Evolutionary conservation across 2,797 vertebrate species (phyloP).

Genomic region (Masticophis lateralis): DNA sequence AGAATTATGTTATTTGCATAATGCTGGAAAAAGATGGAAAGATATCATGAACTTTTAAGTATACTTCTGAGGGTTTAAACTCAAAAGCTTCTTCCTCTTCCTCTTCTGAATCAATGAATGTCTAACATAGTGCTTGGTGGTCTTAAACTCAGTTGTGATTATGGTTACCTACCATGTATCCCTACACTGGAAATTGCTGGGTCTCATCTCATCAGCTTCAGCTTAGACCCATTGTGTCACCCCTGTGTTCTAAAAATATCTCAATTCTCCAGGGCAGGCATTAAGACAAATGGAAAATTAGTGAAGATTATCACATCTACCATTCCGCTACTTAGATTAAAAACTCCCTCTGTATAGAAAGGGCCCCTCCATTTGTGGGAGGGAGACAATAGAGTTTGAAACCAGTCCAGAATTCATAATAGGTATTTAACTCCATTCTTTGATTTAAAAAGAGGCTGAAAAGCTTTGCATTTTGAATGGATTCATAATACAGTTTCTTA

Average conservation of each 20-base stretch:
- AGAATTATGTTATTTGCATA: neutral
- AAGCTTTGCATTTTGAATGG: neutral
- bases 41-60: neutral
- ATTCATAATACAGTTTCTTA: neutral
- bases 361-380: neutral
- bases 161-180: neutral
- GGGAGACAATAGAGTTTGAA: neutral
- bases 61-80: neutral
- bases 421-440: neutral
- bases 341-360: neutral
- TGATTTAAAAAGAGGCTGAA: neutral
- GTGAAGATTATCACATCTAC: neutral
- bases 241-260: neutral
- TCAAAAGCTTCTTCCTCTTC: neutral
- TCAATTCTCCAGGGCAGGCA: neutral
- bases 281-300: neutral
- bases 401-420: neutral
- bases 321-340: neutral
- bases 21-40: neutral
- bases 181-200: neutral
- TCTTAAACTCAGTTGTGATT: neutral
- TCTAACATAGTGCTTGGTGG: neutral
- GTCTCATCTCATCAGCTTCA: neutral
- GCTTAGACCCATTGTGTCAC: neutral
- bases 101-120: neutral